phyloP scores from a whole-genome alignment of 2,888 invertebrate genomes.

The Argyra leucocephala region DNA sequence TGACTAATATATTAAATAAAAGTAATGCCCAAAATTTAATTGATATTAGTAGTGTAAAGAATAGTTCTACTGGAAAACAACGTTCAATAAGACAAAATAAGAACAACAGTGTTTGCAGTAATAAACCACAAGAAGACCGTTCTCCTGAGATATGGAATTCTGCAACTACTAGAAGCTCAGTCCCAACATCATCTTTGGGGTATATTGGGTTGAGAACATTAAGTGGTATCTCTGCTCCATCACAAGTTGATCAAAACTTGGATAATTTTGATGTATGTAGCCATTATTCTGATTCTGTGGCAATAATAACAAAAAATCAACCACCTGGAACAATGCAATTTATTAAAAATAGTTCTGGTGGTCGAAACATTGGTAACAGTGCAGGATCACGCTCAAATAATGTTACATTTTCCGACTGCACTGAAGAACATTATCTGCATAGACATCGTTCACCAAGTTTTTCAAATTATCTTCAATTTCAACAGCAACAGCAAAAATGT shows the following conservation, averaged over 20 bases:
- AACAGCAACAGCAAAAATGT: not conserved
- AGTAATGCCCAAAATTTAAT: too few species aligned
- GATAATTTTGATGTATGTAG: conserved; percentile 33
- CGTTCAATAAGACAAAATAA: not conserved
- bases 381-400: conserved; percentile 28
- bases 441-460: conserved; percentile 4
- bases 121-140: not conserved
- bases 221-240: not conserved
- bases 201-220: not conserved
- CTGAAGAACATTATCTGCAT: conserved; percentile 29
- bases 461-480: not conserved
- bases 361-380: not conserved
- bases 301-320: conserved; percentile 9
- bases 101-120: not conserved
- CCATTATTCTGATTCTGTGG: conserved; percentile 33
- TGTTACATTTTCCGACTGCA: conserved; percentile 38
- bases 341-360: not conserved
- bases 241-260: conserved; percentile 25
- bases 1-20: not conserved
- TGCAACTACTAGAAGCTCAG: not conserved
- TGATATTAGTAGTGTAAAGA: too few species aligned
- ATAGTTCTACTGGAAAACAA: not conserved
- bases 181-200: not conserved
- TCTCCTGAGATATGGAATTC: not conserved
- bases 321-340: conserved; percentile 21